phyloP scores from a whole-genome alignment of 2,888 invertebrate genomes.

The Acanthoscelides obtectus region DNA sequence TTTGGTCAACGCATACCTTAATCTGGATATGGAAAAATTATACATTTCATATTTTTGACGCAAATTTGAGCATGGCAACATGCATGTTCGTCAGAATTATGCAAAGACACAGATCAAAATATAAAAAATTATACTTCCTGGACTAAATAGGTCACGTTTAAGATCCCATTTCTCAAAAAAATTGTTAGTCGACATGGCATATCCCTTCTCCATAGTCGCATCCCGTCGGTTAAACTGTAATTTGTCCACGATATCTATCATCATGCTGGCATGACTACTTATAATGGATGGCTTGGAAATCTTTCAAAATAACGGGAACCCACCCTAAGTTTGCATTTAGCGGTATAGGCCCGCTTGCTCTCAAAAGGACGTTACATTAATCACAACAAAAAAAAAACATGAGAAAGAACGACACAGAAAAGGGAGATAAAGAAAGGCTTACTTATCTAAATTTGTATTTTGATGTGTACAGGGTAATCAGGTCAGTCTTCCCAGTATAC shows the following conservation, averaged over 20 bases:
- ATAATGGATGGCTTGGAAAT: neutral
- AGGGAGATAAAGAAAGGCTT: neutral
- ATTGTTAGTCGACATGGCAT: neutral
- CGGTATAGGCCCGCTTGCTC: neutral
- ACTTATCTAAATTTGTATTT: neutral
- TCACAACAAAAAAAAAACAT: neutral
- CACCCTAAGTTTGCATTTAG: neutral
- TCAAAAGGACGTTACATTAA: neutral
- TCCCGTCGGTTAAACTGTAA: neutral
- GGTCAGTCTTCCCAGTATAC: no score
- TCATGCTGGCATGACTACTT: neutral
- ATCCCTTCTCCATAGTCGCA: neutral
- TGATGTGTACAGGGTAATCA: neutral
- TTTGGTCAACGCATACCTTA: no score
- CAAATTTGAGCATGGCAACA: no score
- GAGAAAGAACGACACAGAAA: neutral
- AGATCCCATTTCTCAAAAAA: neutral
- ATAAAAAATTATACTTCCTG: no score
- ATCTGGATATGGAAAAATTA: no score
- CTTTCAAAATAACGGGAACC: neutral
- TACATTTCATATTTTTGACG: no score
- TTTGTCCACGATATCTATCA: neutral
- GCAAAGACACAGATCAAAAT: no score
- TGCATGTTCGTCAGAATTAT: no score
- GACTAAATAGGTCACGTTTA: no score